Evolutionary conservation across 2,888 invertebrate genomes (phyloP), one percentile per base, ranked within the genome.

Genomic region (Atrina japonica): DNA sequence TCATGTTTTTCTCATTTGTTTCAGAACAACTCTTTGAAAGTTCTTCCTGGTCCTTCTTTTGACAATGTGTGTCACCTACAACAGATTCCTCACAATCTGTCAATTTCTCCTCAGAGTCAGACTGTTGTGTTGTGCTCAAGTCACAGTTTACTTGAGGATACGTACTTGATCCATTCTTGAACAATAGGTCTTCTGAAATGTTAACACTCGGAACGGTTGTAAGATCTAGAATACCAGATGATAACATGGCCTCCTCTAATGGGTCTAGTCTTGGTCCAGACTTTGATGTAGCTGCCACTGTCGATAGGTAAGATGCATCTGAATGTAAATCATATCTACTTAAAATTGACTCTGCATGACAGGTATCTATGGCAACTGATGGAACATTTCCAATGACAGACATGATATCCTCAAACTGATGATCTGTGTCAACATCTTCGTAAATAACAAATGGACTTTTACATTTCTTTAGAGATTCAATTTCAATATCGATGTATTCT

Each of bases 221-320:
- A n/a, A n/a, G n/a, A 21, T 49, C 50, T 47, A 61, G 21, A 61
- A 61, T 61, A 14, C 61, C 61, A 29, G 61, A 61, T 9, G 61
- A 61, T 14, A 49, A 30, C 61, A 61, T 61, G 18, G 61, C 61
- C 49, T 61, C 61, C 35, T 61, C 61, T 11, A 61, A 16, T 21
- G 61, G 61, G 18, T 61, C 61, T 0, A 43, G 9, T 5, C 11
- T 35, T 35, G 5, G 35, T 35, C 35, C 35, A 35, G 6, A 35
- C 35, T 11, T 5, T 7, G 35, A 5, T 11, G 11, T 5, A 35
- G 6, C 11, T 7, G 47, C 29, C 11, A 49, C 21, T 29, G 30
- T 49, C 3, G 61, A 47, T 21, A 25, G n/a, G 21, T 47, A 49
- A 16, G 21, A 49, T 9, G 23, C 49, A 18, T 49, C 61, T 27